phyloP scores from a whole-genome alignment of 2,888 invertebrate genomes.

The Unio pictorum region DNA sequence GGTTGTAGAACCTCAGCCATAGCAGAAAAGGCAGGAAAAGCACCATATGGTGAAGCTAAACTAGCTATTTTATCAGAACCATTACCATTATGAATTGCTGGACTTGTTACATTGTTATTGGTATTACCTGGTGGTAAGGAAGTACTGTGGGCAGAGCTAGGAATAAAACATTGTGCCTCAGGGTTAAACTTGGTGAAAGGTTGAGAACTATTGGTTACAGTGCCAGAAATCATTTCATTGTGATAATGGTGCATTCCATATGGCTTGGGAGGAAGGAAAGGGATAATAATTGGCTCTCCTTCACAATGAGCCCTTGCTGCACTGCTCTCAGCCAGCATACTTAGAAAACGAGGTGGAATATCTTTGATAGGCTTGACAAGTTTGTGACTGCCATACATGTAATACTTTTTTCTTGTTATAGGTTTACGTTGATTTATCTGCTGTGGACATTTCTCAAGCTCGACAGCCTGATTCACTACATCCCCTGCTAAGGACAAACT shows the following conservation, averaged over 20 bases:
- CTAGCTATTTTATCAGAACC: too few species aligned
- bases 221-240: not conserved
- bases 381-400: constrained; percentile 64
- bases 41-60: too few species aligned
- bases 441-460: constrained; percentile 13
- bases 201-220: not conserved
- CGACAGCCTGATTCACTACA: constrained; percentile 7
- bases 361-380: constrained; percentile 66
- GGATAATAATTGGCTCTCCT: constrained; percentile 62
- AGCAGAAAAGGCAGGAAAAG: too few species aligned
- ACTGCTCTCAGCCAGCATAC: constrained; percentile 54
- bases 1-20: too few species aligned
- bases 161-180: constrained; percentile 49
- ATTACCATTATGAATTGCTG: too few species aligned
- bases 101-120: too few species aligned
- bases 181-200: constrained; percentile 36
- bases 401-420: constrained; percentile 56
- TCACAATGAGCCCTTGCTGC: constrained; percentile 60
- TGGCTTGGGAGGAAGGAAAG: constrained; percentile 31
- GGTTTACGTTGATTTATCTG: constrained; percentile 29
- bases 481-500: constrained; percentile 4
- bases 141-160: constrained; percentile 12
- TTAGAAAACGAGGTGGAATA: constrained; percentile 64
- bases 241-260: constrained; percentile 10
- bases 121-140: too few species aligned